Percentiles rank a stretch among this genome's conserved stretches.
Conservation (phyloP, 2,888 invertebrate genomes). For the Serripes groenlandicus region DNA sequence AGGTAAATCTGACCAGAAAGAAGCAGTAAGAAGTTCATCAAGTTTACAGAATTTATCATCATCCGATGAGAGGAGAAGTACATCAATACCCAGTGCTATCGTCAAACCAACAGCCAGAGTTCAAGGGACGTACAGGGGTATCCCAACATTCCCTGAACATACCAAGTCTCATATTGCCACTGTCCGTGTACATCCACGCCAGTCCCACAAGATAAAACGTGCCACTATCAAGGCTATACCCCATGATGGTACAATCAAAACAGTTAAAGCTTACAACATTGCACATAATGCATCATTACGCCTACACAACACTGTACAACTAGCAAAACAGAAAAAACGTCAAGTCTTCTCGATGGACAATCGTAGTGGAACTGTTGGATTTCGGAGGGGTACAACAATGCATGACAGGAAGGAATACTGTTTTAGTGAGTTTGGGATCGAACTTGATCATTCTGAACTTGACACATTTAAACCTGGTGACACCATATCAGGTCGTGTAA, state of each 20-base stretch:
- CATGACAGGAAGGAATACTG: constrained; percentile 69
- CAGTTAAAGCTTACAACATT: constrained; percentile 54
- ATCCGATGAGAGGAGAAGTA: constrained; percentile 2
- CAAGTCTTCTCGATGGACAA: constrained; percentile 25
- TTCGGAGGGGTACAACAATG: constrained; percentile 53
- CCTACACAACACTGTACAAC: constrained; percentile 50
- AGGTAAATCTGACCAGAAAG: neutral
- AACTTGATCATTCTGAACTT: constrained; percentile 73
- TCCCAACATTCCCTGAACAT: neutral
- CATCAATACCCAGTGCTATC: neutral
- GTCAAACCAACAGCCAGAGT: constrained; percentile 39
- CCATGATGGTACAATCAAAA: constrained; percentile 47
- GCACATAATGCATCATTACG: constrained; percentile 61
- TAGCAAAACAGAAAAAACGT: constrained; percentile 41
- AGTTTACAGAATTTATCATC: constrained; percentile 10
- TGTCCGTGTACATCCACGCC: constrained; percentile 36
- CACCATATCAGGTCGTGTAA: constrained; percentile 77
- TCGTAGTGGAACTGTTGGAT: constrained; percentile 57
- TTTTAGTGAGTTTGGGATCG: constrained; percentile 79
- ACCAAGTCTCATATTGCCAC: constrained; percentile 53
- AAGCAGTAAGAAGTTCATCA: constrained; percentile 3
- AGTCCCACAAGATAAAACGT: constrained; percentile 36
- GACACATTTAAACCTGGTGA: constrained; percentile 80
- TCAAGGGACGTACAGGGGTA: constrained; percentile 32
- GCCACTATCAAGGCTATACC: constrained; percentile 60